These are phyloP conservation scores for Gasterosteus aculeatus DNA, from an alignment of 2,113 vertebrate species.

Conservation along the genomic window DNA sequence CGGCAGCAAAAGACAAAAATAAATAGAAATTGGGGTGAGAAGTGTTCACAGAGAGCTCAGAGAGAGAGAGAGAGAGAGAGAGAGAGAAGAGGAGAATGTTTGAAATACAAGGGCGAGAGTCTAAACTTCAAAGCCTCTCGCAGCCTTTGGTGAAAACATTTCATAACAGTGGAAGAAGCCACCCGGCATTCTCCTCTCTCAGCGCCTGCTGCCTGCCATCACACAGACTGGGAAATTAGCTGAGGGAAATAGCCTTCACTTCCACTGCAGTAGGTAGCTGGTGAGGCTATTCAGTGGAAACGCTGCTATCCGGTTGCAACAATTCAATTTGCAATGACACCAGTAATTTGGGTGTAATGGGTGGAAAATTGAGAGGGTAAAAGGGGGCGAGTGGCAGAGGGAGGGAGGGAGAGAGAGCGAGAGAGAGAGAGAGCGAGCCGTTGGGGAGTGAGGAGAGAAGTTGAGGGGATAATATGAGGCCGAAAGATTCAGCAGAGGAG, in stretches of 20 bases:
- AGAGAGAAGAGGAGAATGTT: constrained; percentile 58
- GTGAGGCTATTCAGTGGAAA: constrained; percentile 45
- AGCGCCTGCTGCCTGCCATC: constrained; percentile 52
- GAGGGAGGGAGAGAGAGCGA: constrained; percentile 23
- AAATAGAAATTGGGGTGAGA: constrained; percentile 55
- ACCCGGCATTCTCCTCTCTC: constrained; percentile 56
- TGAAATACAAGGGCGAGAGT: constrained; percentile 64
- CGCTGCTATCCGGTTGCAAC: constrained; percentile 49
- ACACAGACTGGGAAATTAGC: constrained; percentile 74
- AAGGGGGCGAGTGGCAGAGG: constrained; percentile 53
- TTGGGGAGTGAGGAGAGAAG: constrained; percentile 38
- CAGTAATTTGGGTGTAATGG: constrained; percentile 70
- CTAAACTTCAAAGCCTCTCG: constrained; percentile 69
- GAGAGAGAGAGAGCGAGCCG: constrained; percentile 14
- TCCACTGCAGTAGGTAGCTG: constrained; percentile 39
- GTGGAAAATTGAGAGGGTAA: constrained; percentile 58
- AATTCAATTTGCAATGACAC: constrained; percentile 68
- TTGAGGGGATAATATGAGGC: constrained; percentile 58
- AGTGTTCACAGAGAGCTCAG: constrained; percentile 47
- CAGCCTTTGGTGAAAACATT: constrained; percentile 73
- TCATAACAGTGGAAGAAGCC: constrained; percentile 67
- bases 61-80: constrained; percentile 15
- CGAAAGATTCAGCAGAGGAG: constrained; percentile 33
- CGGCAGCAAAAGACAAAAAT: constrained; percentile 30
- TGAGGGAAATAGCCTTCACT: constrained; percentile 65